phyloP scores from a whole-genome alignment of 1,140 invertebrate species.

The Tribolium castaneum region DNA sequence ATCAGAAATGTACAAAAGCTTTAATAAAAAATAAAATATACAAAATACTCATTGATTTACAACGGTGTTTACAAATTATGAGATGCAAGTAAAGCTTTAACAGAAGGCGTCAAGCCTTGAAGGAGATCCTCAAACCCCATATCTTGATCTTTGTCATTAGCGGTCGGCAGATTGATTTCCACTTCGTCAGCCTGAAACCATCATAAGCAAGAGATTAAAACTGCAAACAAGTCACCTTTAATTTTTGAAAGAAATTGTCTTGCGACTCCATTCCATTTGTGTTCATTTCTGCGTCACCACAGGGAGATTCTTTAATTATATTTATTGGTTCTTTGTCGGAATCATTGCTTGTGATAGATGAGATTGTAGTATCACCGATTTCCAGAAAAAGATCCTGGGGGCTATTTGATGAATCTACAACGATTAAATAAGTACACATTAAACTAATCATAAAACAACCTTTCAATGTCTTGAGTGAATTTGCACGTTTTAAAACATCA shows the following conservation, averaged over 20 bases:
- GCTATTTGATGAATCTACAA: not conserved
- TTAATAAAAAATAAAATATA: conserved; percentile 10
- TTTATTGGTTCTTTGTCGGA: not conserved
- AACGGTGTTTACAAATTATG: not conserved
- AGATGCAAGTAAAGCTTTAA: not conserved
- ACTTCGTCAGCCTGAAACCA: not conserved
- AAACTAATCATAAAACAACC: not conserved
- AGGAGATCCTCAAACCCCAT: not conserved
- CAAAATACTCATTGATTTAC: not conserved
- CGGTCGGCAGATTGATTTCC: not conserved
- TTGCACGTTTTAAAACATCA: not conserved
- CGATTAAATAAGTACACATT: not conserved
- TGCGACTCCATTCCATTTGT: conserved; percentile 3
- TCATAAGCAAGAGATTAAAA: not conserved
- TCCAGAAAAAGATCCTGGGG: not conserved
- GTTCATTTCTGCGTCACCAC: not conserved
- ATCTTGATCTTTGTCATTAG: conserved; percentile 2
- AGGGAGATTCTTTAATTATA: not conserved
- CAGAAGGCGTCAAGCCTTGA: conserved; percentile 5
- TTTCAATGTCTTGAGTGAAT: not conserved
- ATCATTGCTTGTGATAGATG: not conserved
- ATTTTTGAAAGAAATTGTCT: not conserved
- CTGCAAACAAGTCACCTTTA: not conserved
- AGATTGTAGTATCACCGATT: conserved; percentile 11
- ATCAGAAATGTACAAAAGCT: not conserved